phyloP scores from a whole-genome alignment of 2,113 vertebrate genomes.

The Heptranchias perlo region DNA sequence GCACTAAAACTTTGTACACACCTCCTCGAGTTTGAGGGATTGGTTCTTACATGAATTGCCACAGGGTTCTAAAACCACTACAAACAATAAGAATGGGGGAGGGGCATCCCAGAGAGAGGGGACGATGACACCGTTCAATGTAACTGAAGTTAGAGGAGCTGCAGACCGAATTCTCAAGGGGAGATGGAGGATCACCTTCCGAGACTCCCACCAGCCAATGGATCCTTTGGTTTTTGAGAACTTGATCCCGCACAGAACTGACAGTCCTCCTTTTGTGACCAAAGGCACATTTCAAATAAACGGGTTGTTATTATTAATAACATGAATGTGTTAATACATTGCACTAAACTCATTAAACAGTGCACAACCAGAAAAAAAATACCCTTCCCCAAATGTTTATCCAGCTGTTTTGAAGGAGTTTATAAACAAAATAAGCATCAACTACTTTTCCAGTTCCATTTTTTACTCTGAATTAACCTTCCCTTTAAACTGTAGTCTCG shows the following conservation, averaged over 20 bases:
- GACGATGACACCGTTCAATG: neutral
- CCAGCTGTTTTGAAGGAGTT: too few relatives aligned
- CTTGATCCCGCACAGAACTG: neutral
- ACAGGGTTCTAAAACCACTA: neutral
- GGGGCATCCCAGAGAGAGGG: too few relatives aligned
- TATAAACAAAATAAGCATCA: neutral
- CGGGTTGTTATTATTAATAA: too few relatives aligned
- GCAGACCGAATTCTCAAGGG: neutral
- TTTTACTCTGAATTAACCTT: neutral
- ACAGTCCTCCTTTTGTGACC: neutral
- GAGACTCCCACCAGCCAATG: neutral
- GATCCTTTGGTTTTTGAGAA: neutral
- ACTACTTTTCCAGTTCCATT: neutral
- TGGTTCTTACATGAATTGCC: neutral
- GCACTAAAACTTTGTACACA: too few relatives aligned
- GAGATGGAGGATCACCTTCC: neutral
- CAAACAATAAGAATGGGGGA: neutral
- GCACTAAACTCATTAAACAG: neutral
- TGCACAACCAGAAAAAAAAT: neutral
- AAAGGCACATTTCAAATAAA: neutral
- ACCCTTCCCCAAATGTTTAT: neutral
- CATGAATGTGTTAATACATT: neutral
- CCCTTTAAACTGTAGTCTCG: neutral
- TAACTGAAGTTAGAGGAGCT: neutral
- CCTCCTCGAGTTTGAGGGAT: neutral